Evolutionary conservation across 2,888 invertebrate genomes (phyloP).

Genomic region (Gymnocheta viridis): DNA sequence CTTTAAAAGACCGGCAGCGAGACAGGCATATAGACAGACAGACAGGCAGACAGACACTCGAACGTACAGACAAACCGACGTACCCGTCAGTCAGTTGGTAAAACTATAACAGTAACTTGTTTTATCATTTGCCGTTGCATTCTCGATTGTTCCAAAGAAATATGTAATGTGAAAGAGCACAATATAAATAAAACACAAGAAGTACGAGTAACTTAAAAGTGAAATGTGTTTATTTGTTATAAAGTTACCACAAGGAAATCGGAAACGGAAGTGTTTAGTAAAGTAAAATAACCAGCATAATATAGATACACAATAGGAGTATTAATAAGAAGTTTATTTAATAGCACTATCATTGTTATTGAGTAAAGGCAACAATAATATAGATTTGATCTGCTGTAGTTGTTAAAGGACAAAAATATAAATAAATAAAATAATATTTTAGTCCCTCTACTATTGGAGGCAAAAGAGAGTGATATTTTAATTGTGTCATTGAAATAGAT

Average conservation of each 20-base stretch:
- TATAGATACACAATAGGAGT: constrained; percentile 13
- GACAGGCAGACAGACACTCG: neutral
- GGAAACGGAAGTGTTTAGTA: constrained; percentile 62
- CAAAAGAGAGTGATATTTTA: neutral
- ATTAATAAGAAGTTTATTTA: constrained; percentile 41
- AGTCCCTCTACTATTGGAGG: neutral
- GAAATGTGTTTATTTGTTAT: constrained; percentile 44
- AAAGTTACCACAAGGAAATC: constrained; percentile 50
- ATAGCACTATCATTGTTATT: constrained; percentile 2
- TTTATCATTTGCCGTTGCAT: constrained; percentile 1
- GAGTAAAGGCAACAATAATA: neutral
- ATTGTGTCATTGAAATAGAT: neutral
- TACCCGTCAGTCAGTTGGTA: neutral
- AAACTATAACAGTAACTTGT: constrained; percentile 15
- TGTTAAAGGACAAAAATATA: neutral
- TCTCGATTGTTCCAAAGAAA: constrained; percentile 24
- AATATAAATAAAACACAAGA: neutral
- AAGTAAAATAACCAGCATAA: constrained; percentile 32
- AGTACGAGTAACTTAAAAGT: neutral
- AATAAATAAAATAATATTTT: neutral
- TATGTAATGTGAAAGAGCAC: constrained; percentile 4
- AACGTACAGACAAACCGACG: neutral
- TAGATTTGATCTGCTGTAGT: neutral
- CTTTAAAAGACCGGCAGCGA: neutral
- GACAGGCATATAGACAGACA: neutral